Percentiles rank a stretch among this genome's conserved stretches.
Evolutionary conservation across 2,888 invertebrate species (phyloP).

Genomic region (Metallyticus violacea): DNA sequence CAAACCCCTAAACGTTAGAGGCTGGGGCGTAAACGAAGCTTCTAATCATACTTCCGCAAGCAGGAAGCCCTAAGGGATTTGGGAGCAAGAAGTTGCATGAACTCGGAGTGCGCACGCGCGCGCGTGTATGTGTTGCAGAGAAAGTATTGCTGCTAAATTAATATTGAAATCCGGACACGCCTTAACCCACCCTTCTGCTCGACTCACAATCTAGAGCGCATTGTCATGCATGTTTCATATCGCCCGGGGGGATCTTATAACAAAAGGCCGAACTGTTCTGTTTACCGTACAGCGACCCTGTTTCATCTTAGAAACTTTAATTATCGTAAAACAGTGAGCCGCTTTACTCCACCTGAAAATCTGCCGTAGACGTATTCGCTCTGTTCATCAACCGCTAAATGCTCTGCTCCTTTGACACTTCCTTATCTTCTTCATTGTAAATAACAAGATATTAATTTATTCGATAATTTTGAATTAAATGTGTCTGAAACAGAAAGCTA

Average conservation of each 20-base stretch:
- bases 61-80: background rate
- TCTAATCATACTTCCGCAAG: background rate
- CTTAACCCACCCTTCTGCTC: background rate
- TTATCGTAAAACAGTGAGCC: background rate
- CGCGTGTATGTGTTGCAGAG: background rate
- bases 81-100: background rate
- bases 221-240: background rate
- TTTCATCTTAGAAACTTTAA: background rate
- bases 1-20: background rate
- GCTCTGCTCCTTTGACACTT: background rate
- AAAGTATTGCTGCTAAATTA: background rate
- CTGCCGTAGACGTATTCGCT: background rate
- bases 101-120: too few relatives aligned
- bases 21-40: background rate
- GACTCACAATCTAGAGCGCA: too few relatives aligned
- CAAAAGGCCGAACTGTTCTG: background rate
- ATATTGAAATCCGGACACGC: background rate
- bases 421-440: too few relatives aligned
- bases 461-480: too few relatives aligned
- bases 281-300: background rate
- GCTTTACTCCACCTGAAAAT: background rate
- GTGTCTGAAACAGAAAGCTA: too few relatives aligned
- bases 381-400: background rate
- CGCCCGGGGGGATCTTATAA: background rate
- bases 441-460: too few relatives aligned